Evolutionary conservation across 2,888 invertebrate species (phyloP), one percentile per base, ranked within the genome.

Genomic region (Aplocera efformata): DNA sequence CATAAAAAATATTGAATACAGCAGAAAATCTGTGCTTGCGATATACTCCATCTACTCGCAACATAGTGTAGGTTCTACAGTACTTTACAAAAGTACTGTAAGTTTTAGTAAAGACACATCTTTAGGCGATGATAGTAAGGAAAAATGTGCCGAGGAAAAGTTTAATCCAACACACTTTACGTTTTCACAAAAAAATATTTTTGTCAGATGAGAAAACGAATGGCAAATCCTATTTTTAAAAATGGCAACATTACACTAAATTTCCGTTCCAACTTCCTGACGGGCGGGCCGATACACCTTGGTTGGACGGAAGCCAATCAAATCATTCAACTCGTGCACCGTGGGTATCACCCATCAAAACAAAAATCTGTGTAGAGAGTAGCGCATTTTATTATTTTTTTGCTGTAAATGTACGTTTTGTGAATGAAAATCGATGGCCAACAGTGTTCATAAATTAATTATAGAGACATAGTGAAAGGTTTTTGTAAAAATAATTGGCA

Each of bases 291-390:
- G 45, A 52, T 59, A 60, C 56, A 51, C 56, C 56, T 56, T 53
- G 50, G 53, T 56, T 53, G 2, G 54, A 59, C 36, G 60, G 54
- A 64, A 62, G 64, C 60, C 73, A 70, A 76, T 75, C 67, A 75
- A 75, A 73, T 72, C 73, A 76, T 74, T 77, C 62, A 58, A 69
- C 62, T 69, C 59, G 64, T 60, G 62, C 57, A 62, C 60, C 64
- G 81, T 80, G 75, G 74, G 76, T 58, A 71, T 73, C 59, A 63
- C 55, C 53, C 59, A 67, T 64, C 73, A 76, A 75, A 78, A 77
- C 70, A 72, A 67, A 38, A 44, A 34, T 41, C 39, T 62, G 56
- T 50, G 53, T 50, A 56, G 40, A 56, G 56, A 58, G 58, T 59
- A 57, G 60, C 70, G 74, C 64, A 70, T 50, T 50, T 46, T 60